A percentile compares a stretch with the other conserved stretches of the same genome.
These are phyloP conservation scores for Orthonevra nobilis DNA, from an alignment of 2,888 invertebrate species.

Conservation along the genomic window DNA sequence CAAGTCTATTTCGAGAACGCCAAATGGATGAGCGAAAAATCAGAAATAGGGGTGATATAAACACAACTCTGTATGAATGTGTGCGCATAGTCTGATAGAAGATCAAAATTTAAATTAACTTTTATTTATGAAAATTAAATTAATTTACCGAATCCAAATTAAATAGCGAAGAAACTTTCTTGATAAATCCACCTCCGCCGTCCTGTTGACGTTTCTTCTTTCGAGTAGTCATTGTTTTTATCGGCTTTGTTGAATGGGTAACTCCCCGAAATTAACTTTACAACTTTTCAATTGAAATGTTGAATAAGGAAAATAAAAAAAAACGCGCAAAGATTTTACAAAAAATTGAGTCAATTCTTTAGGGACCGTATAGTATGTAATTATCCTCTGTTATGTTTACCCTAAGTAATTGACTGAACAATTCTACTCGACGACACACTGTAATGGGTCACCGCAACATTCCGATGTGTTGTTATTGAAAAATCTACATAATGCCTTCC, in stretches of 20 bases:
- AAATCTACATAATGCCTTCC: conserved; percentile 42
- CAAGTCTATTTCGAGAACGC: conserved; percentile 55
- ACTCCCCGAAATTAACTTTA: conserved; percentile 1
- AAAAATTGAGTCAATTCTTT: conserved; percentile 12
- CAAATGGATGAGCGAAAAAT: conserved; percentile 48
- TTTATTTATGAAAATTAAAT: conserved; percentile 35
- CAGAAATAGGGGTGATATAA: conserved; percentile 65
- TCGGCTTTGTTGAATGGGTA: background rate
- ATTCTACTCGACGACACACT: too few species aligned
- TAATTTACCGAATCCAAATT: conserved; percentile 89
- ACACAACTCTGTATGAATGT: conserved; percentile 6
- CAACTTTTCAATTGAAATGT: background rate
- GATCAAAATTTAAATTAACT: conserved; percentile 1
- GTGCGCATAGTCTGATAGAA: conserved; percentile 13
- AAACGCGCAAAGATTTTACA: conserved; percentile 1
- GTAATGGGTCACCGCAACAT: conserved; percentile 37
- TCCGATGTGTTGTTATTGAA: conserved; percentile 36
- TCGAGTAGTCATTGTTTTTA: conserved; percentile 83
- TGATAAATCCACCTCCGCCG: conserved; percentile 86
- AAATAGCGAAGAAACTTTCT: conserved; percentile 93
- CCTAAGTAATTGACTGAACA: too few species aligned
- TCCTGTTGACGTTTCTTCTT: conserved; percentile 86
- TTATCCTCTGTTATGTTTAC: conserved; percentile 35
- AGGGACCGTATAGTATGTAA: conserved; percentile 5
- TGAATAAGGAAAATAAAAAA: conserved; percentile 31